These are phyloP conservation scores for Ptychobarbus kaznakovi DNA, from an alignment of 2,797 vertebrate species.

Conservation along the genomic window DNA sequence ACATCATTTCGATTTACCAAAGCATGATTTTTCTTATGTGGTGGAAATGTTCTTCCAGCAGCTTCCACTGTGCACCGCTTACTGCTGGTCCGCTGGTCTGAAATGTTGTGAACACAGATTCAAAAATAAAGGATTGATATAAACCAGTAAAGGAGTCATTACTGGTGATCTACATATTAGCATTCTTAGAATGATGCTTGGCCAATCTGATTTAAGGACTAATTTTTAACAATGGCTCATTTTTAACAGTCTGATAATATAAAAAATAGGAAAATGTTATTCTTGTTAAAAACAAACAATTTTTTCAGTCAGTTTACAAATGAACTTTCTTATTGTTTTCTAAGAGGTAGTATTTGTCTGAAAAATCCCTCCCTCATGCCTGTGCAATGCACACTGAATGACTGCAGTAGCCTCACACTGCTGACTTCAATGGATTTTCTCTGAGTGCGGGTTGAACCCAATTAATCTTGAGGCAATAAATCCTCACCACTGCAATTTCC, in stretches of 20 bases:
- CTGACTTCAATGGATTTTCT: constrained; percentile 77
- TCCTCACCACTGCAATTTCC: constrained; percentile 79
- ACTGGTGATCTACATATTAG: not conserved
- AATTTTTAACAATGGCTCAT: not conserved
- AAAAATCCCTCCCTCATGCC: constrained; percentile 40
- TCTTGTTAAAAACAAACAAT: not conserved
- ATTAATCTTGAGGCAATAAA: constrained; percentile 81
- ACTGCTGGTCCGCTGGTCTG: too few relatives aligned
- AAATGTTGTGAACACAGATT: not conserved
- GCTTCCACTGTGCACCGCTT: not conserved
- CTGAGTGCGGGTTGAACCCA: constrained; percentile 78
- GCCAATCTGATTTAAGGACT: not conserved
- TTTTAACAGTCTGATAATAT: not conserved
- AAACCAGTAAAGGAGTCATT: not conserved
- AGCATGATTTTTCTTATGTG: not conserved
- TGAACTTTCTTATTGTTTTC: constrained; percentile 15
- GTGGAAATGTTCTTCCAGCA: not conserved
- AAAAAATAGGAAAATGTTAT: not conserved
- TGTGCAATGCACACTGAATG: constrained; percentile 34
- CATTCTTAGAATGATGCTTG: not conserved
- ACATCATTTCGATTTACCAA: not conserved
- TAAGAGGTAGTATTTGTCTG: constrained; percentile 21
- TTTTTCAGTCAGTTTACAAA: constrained; percentile 10
- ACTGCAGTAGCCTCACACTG: constrained; percentile 56
- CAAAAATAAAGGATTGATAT: not conserved